Base-by-base conservation (phyloP, 1,140 invertebrate genomes). In the Drosophila obscura region DNA sequence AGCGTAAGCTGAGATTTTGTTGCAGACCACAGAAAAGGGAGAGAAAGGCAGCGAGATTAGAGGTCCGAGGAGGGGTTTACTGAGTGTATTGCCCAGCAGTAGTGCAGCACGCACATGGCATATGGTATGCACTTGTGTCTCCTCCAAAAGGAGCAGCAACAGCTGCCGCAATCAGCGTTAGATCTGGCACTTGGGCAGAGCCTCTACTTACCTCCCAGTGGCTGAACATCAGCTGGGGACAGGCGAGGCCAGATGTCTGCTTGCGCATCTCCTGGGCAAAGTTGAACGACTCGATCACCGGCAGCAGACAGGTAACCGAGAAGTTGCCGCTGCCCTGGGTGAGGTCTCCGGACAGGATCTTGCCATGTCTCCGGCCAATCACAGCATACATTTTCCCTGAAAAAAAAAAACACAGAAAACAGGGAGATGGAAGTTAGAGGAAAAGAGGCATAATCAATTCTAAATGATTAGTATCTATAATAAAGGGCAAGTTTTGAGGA, bases 261-360 rank as follows among this genome's bases (percentile, higher is more conserved):
- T 97, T 99, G 59, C 96, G 93, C 64, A 99, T 95, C 92, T 98
- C 97, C 51, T 97, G 95, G 5, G 97, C 96, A 92, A 99, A 97
- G 62, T 96, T 95, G 93, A 99, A 99, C 92, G 98, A 99, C 92
- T 99, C 98, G 8, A 98, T 95, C 24, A 99, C 97, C 0, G 99
- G 99, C 69, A 99, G 93, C 57, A 96, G 94, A 1, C 98, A 97
- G 49, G 94, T 94, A 3, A 99, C 96, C 53, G 95, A 94, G 93
- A 99, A 99, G 50, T 95, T 96, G 39, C 96, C 96, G 28, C 95
- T 95, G 49, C 97, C 96, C 84, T 98, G 96, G 58, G 96, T 95
- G 92, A 98, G 95, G 79, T 99, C 98, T 51, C 97, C 97, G 35
- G 95, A 94, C 1, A 99, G 90, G 4, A 99, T 95, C 49, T 97